Conservation (phyloP, 2,888 invertebrate species). For the Euzetes globulus region DNA sequence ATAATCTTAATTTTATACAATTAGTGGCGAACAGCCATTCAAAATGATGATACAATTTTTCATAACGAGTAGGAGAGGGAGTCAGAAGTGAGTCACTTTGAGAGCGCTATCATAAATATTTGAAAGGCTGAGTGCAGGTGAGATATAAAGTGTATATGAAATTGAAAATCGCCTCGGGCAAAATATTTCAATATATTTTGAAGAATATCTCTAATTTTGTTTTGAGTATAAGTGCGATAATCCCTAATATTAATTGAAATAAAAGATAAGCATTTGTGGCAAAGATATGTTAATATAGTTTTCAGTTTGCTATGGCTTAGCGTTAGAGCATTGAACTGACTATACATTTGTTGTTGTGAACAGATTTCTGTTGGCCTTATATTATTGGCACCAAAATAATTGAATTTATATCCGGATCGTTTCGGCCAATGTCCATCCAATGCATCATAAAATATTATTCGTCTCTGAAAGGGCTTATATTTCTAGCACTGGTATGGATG, state of each 20-base stretch:
- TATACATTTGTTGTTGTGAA: neutral
- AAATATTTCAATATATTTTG: neutral
- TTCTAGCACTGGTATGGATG: conserved; percentile 7
- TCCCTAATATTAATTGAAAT: conserved; percentile 23
- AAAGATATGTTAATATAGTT: conserved; percentile 9
- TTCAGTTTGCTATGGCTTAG: neutral
- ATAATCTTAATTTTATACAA: conserved; percentile 19
- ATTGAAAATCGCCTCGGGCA: neutral
- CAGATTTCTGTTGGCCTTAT: neutral
- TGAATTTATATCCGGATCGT: conserved; percentile 15
- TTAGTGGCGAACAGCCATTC: neutral
- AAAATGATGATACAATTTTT: neutral
- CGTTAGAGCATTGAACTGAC: conserved; percentile 16
- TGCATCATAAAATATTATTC: conserved; percentile 7
- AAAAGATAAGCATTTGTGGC: neutral
- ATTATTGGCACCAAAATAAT: conserved; percentile 17
- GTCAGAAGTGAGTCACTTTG: neutral
- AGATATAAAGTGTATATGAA: neutral
- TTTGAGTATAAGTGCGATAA: conserved; percentile 10
- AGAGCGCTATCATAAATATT: neutral
- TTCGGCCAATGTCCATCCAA: conserved; percentile 14
- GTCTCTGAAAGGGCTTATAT: conserved; percentile 12
- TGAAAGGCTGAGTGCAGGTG: neutral
- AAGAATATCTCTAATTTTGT: neutral
- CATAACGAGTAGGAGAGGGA: neutral